phyloP scores from a whole-genome alignment of 2,888 invertebrate genomes.

The Chrysodeixis includens region DNA sequence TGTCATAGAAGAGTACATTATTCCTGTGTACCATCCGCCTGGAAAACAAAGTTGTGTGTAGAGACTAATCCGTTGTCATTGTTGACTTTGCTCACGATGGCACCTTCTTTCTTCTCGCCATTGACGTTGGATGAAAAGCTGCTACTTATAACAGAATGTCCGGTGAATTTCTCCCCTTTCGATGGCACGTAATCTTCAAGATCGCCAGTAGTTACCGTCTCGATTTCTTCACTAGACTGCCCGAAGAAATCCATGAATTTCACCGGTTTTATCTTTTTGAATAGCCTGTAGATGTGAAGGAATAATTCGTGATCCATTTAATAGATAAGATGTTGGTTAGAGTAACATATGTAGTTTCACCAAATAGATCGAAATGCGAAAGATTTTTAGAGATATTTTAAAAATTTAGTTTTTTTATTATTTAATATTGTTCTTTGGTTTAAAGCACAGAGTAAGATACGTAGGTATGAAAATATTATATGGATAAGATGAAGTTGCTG shows the following conservation, averaged over 20 bases:
- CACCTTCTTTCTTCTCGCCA: constrained; percentile 32
- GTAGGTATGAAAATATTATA: too few relatives aligned
- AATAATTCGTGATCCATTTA: background rate
- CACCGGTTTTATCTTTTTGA: background rate
- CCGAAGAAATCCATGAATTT: background rate
- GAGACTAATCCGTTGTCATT: constrained; percentile 43
- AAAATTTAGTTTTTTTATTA: too few relatives aligned
- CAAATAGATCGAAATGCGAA: too few relatives aligned
- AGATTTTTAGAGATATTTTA: too few relatives aligned
- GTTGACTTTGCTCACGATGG: background rate
- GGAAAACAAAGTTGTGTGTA: constrained; percentile 7
- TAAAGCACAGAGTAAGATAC: too few relatives aligned
- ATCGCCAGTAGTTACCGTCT: background rate
- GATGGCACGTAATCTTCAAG: constrained; percentile 20
- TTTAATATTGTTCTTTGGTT: too few relatives aligned
- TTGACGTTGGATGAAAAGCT: constrained; percentile 22
- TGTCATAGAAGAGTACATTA: background rate
- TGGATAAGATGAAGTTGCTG: too few relatives aligned
- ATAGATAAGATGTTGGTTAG: too few relatives aligned
- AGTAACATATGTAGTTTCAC: too few relatives aligned
- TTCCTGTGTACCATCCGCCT: background rate
- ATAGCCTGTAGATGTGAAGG: background rate
- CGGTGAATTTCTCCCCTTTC: constrained; percentile 12
- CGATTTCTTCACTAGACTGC: constrained; percentile 15
- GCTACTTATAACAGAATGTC: background rate